Conservation (phyloP, 2,888 invertebrate species). For the Agonopterix subpropinquella region DNA sequence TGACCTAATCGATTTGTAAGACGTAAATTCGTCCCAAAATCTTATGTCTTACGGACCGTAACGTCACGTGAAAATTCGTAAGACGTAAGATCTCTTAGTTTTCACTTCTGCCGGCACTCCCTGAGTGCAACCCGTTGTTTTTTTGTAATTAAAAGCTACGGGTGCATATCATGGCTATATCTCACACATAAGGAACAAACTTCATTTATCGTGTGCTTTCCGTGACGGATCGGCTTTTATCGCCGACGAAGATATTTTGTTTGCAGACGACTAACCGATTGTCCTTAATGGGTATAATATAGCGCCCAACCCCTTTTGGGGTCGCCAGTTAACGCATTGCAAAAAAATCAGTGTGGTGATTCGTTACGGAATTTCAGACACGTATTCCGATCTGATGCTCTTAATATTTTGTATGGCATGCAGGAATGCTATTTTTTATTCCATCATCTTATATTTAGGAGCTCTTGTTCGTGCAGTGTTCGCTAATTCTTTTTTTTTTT, state of each 20-base stretch:
- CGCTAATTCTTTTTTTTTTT: no score
- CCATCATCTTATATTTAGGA: no score
- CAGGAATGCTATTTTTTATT: no score
- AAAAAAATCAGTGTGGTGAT: conserved; percentile 54
- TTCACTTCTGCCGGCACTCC: no score
- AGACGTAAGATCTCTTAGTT: no score
- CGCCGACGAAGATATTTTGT: conserved; percentile 38
- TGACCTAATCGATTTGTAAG: no score
- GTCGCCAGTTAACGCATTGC: conserved; percentile 56
- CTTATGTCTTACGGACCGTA: no score
- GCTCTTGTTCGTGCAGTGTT: no score
- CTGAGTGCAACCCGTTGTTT: no score
- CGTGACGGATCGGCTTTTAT: conserved; percentile 47
- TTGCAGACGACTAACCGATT: conserved; percentile 47
- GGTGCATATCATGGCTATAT: background rate
- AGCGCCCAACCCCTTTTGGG: conserved; percentile 40
- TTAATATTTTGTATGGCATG: background rate
- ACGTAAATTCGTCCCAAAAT: no score
- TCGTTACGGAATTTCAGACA: conserved; percentile 42
- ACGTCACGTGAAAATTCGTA: no score
- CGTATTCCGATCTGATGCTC: conserved; percentile 17
- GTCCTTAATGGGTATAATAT: conserved; percentile 51
- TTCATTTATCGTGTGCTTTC: conserved; percentile 5
- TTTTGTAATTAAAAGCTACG: no score
- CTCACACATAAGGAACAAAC: conserved; percentile 1